Base-by-base conservation (phyloP, 1,140 invertebrate genomes). In the Macrocentrus cingulum region DNA sequence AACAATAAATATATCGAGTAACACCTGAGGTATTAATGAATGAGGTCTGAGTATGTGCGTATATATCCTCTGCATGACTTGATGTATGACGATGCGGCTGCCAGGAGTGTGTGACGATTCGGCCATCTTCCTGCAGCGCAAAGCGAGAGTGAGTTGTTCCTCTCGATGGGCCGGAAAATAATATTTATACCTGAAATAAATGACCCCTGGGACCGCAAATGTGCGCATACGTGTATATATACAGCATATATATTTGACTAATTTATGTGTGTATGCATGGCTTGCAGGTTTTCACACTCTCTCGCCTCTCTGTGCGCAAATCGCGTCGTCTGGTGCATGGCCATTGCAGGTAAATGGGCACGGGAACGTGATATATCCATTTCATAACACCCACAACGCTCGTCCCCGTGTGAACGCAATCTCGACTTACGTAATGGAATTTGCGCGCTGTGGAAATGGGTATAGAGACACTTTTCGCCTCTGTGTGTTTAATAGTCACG, bases 361-460 rank as follows among this genome's bases (percentile, higher is more conserved):
- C 71, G 67, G 71, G 70, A 75, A 75, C 74, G 71, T 75, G 73
- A 76, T 77, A n/a, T n/a, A 77, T 78, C 70, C 71, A 76, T 77
- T 75, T 79, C 72, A 76, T 75, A 77, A 76, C 69, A 76, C 67
- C 68, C 73, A 76, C 71, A 70, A 75, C 70, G 69, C n/a, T n/a
- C 71, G 74, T 75, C 76, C 60, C 73, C 71, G 73, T 75, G 74
- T 71, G 70, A 76, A 74, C 68, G 70, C 72, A 76, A 72, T 68
- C 62, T 66, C 59, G 60, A 25, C 29, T 64, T 64, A 60, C 56
- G 62, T 64, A 64, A 60, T 60, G 54, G 59, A 60, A 64, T 64
- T 64, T 23, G 48, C 59, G 39, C 49, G 4, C 13, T 1, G 18
- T 54, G 44, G 44, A 20, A 46, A 51, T 36, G 32, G n/a, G n/a